Evolutionary conservation across 2,797 vertebrate species (phyloP).

Genomic region (Rhynchotus rufescens): DNA sequence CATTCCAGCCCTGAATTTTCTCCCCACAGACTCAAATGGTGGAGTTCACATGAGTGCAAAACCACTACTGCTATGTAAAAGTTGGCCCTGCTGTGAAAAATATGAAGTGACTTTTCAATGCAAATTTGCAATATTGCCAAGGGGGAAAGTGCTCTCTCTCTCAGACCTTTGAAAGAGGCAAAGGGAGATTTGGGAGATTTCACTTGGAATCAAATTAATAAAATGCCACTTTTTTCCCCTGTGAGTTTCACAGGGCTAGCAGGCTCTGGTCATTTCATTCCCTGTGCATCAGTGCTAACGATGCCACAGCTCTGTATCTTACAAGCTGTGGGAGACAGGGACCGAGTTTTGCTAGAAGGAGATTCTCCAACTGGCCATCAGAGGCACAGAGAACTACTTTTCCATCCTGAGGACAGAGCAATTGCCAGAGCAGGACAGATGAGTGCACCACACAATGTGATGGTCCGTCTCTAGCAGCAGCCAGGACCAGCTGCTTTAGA

Average conservation of each 20-base stretch:
- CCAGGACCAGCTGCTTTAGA: neutral
- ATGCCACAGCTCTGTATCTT: neutral
- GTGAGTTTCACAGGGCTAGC: neutral
- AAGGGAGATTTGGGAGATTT: neutral
- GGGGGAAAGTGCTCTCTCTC: neutral
- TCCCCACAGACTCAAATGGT: neutral
- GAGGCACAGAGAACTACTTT: neutral
- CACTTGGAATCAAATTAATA: neutral
- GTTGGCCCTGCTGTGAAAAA: neutral
- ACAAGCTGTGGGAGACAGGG: neutral
- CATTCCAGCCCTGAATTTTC: neutral
- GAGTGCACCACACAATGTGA: fast-evolving
- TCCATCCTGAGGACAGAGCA: neutral
- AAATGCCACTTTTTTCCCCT: neutral
- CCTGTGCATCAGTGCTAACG: fast-evolving
- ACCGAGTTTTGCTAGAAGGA: neutral
- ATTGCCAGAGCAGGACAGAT: neutral
- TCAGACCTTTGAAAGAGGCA: neutral
- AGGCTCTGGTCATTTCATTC: neutral
- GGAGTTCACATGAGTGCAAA: neutral
- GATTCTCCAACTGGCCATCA: neutral
- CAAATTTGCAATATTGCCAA: neutral
- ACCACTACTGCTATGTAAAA: neutral
- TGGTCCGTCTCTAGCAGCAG: neutral
- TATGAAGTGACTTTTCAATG: neutral